These are phyloP conservation scores for Lochmaea crataegi DNA, from an alignment of 2,888 invertebrate species.

Conservation along the genomic window DNA sequence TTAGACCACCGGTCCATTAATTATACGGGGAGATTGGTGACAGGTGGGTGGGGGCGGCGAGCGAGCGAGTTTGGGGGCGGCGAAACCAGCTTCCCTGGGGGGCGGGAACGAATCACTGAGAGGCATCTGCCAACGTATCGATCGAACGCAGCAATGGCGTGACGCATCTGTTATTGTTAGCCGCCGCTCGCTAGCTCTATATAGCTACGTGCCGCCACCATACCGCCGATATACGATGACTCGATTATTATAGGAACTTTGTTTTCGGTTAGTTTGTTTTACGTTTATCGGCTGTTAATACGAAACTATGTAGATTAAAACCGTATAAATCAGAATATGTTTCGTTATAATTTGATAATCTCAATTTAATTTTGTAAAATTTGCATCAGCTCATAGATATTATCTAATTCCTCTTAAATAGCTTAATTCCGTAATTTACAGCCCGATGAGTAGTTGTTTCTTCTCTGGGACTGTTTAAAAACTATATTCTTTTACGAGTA, in stretches of 20 bases:
- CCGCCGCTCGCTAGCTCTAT: constrained; percentile 20
- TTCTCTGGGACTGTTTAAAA: no score
- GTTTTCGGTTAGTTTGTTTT: constrained; percentile 20
- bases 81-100: constrained; percentile 51
- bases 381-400: no score
- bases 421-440: no score
- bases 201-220: constrained; percentile 18
- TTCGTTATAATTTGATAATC: background rate
- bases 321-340: constrained; percentile 5
- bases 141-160: constrained; percentile 57
- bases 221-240: constrained; percentile 1
- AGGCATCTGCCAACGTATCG: constrained; percentile 59
- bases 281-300: constrained; percentile 20
- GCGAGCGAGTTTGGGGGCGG: constrained; percentile 41
- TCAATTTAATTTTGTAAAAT: no score
- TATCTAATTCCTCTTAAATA: no score
- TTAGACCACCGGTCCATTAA: constrained; percentile 64
- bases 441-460: no score
- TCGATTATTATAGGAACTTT: constrained; percentile 15
- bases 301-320: constrained; percentile 12
- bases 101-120: constrained; percentile 49
- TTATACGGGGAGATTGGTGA: constrained; percentile 60
- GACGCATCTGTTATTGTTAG: constrained; percentile 49
- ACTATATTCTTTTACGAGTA: no score
- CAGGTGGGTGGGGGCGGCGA: constrained; percentile 52